These are phyloP conservation scores for Aleiodes leptofemur DNA, from an alignment of 2,888 invertebrate species.

Conservation along the genomic window DNA sequence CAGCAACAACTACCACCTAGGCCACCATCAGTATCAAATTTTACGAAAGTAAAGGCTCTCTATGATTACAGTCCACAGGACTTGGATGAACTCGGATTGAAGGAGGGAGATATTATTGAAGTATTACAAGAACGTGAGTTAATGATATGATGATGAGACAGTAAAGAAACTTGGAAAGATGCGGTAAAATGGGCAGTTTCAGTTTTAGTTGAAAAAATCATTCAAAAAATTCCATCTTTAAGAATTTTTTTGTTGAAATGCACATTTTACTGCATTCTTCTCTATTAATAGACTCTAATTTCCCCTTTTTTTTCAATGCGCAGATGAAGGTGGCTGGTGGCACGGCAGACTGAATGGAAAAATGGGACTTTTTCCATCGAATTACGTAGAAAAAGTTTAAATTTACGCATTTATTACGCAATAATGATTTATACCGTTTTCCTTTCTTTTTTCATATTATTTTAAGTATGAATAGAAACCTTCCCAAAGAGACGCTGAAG, in stretches of 20 bases:
- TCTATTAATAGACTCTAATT: neutral
- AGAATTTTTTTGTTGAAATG: slow-evolving; percentile 31
- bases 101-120: slow-evolving; percentile 79
- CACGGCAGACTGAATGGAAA: slow-evolving; percentile 78
- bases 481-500: slow-evolving; percentile 54
- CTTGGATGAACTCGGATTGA: slow-evolving; percentile 80
- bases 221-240: slow-evolving; percentile 22
- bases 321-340: slow-evolving; percentile 85
- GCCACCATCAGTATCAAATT: slow-evolving; percentile 55
- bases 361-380: slow-evolving; percentile 81
- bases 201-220: too few relatives aligned
- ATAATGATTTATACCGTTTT: neutral
- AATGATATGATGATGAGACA: neutral
- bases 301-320: slow-evolving; percentile 37
- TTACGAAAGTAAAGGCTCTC: slow-evolving; percentile 77
- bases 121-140: slow-evolving; percentile 79
- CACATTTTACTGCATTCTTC: neutral
- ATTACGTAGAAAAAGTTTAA: slow-evolving; percentile 78
- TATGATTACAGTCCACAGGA: slow-evolving; percentile 82
- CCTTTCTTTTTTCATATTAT: neutral
- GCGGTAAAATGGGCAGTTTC: slow-evolving; percentile 2
- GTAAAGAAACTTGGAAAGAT: too few relatives aligned
- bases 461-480: slow-evolving; percentile 38
- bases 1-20: slow-evolving; percentile 74
- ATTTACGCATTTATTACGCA: neutral